phyloP scores from a whole-genome alignment of 1,140 invertebrate species.

The Ladona fulva region DNA sequence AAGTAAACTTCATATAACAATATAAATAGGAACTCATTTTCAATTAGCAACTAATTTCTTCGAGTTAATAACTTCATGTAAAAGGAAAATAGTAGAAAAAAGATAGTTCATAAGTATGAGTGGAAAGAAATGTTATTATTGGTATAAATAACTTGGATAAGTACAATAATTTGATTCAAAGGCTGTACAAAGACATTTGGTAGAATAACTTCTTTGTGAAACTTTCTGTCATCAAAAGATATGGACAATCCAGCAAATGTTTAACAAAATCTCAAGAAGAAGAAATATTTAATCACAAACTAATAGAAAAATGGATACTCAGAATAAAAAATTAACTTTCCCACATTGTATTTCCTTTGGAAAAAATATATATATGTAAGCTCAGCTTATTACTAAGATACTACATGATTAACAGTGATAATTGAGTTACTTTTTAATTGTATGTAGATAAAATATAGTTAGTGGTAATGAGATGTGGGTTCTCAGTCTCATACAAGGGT shows the following conservation, averaged over 20 bases:
- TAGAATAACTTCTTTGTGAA: not conserved
- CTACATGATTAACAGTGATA: slow-evolving; percentile 10
- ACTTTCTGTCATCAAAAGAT: not conserved
- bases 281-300: not conserved
- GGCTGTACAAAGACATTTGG: not conserved
- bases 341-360: slow-evolving; percentile 1
- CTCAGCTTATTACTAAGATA: not conserved
- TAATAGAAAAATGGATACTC: not conserved
- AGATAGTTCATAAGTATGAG: too few species aligned
- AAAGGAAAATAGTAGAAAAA: too few species aligned
- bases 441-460: slow-evolving; percentile 11
- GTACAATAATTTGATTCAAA: too few species aligned
- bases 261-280: not conserved
- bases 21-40: too few species aligned
- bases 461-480: slow-evolving; percentile 4
- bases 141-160: too few species aligned
- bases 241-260: not conserved
- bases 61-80: too few species aligned
- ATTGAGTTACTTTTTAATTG: slow-evolving; percentile 8
- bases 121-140: too few species aligned
- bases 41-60: too few species aligned
- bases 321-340: slow-evolving; percentile 8
- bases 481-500: slow-evolving; percentile 4
- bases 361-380: slow-evolving; percentile 9
- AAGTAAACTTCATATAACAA: too few species aligned